Conservation (phyloP, 2,797 vertebrate genomes). For the Taeniopygia guttata region DNA sequence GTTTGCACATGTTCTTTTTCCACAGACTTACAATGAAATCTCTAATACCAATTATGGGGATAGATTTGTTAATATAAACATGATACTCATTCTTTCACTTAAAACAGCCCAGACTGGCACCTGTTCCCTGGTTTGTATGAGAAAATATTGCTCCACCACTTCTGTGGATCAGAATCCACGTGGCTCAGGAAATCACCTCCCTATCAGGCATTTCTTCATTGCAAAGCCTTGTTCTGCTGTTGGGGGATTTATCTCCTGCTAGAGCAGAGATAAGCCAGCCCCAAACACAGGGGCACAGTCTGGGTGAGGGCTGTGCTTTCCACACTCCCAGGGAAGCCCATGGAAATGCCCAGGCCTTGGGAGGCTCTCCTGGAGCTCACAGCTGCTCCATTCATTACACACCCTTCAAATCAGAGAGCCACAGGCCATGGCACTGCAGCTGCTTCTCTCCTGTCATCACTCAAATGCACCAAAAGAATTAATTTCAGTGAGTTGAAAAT, state of each 20-base stretch:
- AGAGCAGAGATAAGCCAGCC: background rate
- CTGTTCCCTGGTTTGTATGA: background rate
- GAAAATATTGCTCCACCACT: background rate
- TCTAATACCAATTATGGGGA: background rate
- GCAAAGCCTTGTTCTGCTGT: background rate
- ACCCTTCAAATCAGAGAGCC: background rate
- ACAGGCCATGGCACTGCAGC: background rate
- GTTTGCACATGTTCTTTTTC: background rate
- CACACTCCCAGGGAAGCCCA: background rate
- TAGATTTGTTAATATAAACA: conserved; percentile 28
- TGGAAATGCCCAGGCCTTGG: background rate
- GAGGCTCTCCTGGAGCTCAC: background rate
- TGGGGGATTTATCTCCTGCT: background rate
- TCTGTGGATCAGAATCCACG: background rate
- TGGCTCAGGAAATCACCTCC: background rate
- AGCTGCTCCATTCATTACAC: background rate
- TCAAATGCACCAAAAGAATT: background rate
- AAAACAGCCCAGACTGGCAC: background rate
- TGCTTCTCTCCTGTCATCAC: background rate
- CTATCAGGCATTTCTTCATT: background rate
- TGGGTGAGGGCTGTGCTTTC: background rate
- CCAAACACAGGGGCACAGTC: background rate
- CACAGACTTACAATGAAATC: background rate
- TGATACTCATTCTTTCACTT: background rate
- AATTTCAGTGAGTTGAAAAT: background rate